Conservation (phyloP, 2,797 vertebrate species). For the Manis pentadactyla region DNA sequence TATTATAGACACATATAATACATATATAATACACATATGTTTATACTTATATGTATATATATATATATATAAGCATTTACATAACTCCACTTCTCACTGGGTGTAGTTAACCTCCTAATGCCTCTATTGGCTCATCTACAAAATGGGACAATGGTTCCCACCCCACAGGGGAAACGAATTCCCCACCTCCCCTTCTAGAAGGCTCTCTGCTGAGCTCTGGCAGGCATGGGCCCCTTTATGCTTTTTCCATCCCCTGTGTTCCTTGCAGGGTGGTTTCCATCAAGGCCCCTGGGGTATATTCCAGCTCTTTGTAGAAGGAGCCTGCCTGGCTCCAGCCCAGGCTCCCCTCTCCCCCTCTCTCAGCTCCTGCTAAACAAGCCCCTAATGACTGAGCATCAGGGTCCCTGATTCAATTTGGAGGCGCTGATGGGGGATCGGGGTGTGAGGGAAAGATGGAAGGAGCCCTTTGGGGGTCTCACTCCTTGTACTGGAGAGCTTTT, state of each 20-base stretch:
- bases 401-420: rapidly evolving
- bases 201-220: background rate
- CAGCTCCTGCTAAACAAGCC: background rate
- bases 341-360: too few relatives aligned
- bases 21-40: rapidly evolving
- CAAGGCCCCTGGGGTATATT: background rate
- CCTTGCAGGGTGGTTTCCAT: background rate
- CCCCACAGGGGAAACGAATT: background rate
- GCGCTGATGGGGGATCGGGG: background rate
- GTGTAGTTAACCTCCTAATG: background rate
- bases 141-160: background rate
- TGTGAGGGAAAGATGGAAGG: rapidly evolving
- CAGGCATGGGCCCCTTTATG: background rate
- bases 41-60: background rate
- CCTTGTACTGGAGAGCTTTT: too few relatives aligned
- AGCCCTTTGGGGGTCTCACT: rapidly evolving
- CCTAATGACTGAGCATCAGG: background rate
- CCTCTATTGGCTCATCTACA: background rate
- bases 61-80: too few relatives aligned
- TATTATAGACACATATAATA: background rate
- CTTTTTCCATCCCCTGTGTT: background rate
- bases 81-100: background rate
- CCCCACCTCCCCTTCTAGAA: background rate
- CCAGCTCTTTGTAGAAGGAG: background rate
- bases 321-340: background rate